Base-by-base conservation (phyloP, 2,113 vertebrate genomes). In the Procavia capensis region DNA sequence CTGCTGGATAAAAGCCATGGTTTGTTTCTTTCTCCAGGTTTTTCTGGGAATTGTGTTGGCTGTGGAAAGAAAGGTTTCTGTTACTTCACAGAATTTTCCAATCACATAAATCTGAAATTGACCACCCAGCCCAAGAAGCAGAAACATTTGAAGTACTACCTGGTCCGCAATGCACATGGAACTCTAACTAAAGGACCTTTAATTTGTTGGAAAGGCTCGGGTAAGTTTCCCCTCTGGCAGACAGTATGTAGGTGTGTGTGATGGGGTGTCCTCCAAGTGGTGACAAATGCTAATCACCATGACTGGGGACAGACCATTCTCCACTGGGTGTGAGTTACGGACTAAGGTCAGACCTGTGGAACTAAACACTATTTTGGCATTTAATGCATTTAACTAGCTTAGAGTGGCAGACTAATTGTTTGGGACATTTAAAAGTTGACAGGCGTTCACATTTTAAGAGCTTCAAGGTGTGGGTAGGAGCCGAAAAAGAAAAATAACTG, bases 91-190 rank as follows among this genome's bases (percentile, higher is more conserved):
- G 99, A 99, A 95, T 99, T 99, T 97, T 99, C 99, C 97, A 99
- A 99, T 97, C 99, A 99, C 98, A 99, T 99, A 96, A 99, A 99
- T 97, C 99, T 99, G 95, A 99, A 99, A 98, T 98, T 99, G 97
- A 99, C 98, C 97, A 99, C 99, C 9, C 99, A 99, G 98, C 99
- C 99, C 92, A 99, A 99, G 98, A 99, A 99, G 98, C 99, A 99
- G 99, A 99, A 99, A 98, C 99, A 99, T 98, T 98, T 99, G 97
- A 99, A 99, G 98, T 99, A 99, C 97, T 99, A 99, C 97, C 99
- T 99, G 97, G 98, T 99, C 96, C 98, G 99, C 89, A 99, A 99
- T 72, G 98, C 98, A 13, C 99, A 99, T 84, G 99, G 99, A 34
- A n/a, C 98, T 59, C 98, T 99, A 57, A 98, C 99, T 85, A 99